Base-by-base conservation (phyloP, 2,113 vertebrate genomes). In the Mesocricetus auratus region DNA sequence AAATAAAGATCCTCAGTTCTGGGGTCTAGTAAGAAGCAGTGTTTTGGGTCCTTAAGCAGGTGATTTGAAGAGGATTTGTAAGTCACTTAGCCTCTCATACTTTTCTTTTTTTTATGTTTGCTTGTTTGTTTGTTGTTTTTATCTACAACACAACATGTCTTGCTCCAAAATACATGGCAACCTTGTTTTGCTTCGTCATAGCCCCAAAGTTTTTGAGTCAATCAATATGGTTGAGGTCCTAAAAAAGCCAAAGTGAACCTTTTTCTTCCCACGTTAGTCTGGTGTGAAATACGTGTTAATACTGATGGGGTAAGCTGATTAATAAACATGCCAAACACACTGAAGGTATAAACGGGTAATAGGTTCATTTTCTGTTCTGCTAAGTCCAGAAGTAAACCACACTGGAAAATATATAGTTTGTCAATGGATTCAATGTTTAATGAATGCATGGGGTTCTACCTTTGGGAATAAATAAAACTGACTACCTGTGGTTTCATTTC, bases 401-500 rank as follows among this genome's bases (percentile, higher is more conserved):
- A 24, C 12, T 83, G 42, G 9, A 68, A 90, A 73, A 1, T 39
- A 10, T 2, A 53, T 36, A 78, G 5, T 21, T 60, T 64, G 24
- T 77, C 53, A 39, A 17, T 58, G 9, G 82, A 85, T 86, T 87
- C 78, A 74, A 60, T 83, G 24, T 68, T 42, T 74, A 85, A 15
- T 4, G 3, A 94, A 79, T 53, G 22, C 68, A 7, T 73, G 9
- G 22, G 29, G 22, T 62, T 33, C 4, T 24, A 53, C 26, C 31
- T 77, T 89, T 66, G 71, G 78, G 78, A 94, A 60, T 93, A 74
- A 89, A 83, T 53, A 86, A 5, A 85, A 88, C 7, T 83, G 42
- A 90, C 53, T 5, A 88, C 7, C 42, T 10, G 47, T 0, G 69
- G 24, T 39, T 77, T 50, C 11, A 50, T 33, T 91, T 96, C 89